Evolutionary conservation across 2,888 invertebrate genomes (phyloP), one percentile per base, ranked within the genome.

Genomic region (Diplazon laetatorius): DNA sequence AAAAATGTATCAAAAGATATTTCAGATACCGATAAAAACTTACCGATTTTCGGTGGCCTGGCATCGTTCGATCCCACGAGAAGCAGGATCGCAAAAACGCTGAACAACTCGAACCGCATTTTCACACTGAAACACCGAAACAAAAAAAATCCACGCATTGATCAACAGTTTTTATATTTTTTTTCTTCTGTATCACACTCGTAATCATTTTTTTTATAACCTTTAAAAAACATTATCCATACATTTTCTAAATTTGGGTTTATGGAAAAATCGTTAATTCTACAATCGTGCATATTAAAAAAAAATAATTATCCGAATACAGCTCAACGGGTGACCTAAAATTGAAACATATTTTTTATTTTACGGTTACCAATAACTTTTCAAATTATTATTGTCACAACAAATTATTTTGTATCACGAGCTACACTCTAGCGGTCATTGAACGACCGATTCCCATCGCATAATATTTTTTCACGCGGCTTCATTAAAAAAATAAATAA

Each of bases 11-110:
- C n/a, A n/a, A n/a, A n/a, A n/a, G n/a, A n/a, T n/a, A n/a, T n/a
- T n/a, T n/a, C n/a, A n/a, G n/a, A n/a, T n/a, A n/a, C n/a, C n/a
- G n/a, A n/a, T n/a, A 1, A 22, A 65, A 59, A 83, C 86, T 87
- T 84, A 90, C 90, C 90, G 57, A 71, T 72, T 79, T 82, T 85
- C 59, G 87, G 88, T 46, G 90, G 90, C 75, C 90, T 88, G 62
- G 87, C 85, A 65, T 88, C 78, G 59, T 83, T 83, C 57, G 83
- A 87, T 82, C 87, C 88, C 65, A 85, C 83, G 37, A 87, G 72
- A 76, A 89, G 82, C 82, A 90, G 85, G 82, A 88, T 77, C 84
- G 85, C 80, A 77, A 87, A 76, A 50, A 87, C 74, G 75, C 85
- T 85, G 72, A 86, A 76, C 60, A 88, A 30, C 72, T 85, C 85